Evolutionary conservation across 37 sponge, comb jelly and placozoan species (phyloP), one percentile per base, ranked within the genome.

Genomic region (Diacarnus erythraeanus): DNA sequence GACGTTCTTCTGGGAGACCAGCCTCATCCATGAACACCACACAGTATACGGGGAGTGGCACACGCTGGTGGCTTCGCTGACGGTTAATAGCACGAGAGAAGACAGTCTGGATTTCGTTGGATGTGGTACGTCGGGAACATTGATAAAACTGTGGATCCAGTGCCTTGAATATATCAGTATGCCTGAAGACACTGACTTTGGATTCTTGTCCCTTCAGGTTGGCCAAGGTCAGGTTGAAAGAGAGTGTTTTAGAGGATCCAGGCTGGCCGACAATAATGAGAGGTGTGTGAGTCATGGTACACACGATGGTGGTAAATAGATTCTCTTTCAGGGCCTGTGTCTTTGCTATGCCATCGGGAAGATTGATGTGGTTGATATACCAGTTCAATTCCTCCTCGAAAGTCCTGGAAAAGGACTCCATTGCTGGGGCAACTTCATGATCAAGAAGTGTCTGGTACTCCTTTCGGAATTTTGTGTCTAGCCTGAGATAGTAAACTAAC

Each of bases 21-120:
- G 97, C 97, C 37, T 96, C 97, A 69, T 96, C 97, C 94, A 96
- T 90, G 76, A 96, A 96, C 36, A 96, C 97, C 33, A 96, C 95
- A 72, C 88, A 88, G 58, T 88, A 64, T 1, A 88, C 73, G 0
- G 88, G 88, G 40, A 88, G 73, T 23, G 83, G 77, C 23, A 88
- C 71, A 8, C 37, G 61, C 2, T 54, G 59, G 69, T 83, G 76
- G n/a, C 69, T 76, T 3, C 58, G 68, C 59, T 83, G 84, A 0
- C 94, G 79, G 42, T 84, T 96, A 59, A 96, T 82, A 15, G 97
- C 91, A 37, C 97, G 82, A 22, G 39, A 54, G 84, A 96, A 96
- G 22, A 96, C 94, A 26, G 86, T 96, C 41, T 85, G 81, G 30
- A 96, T 91, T 60, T 96, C 97, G 40, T 59, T 82, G 4, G 97